Evolutionary conservation across 2,113 vertebrate species (phyloP).

Genomic region (Morone chrysops): DNA sequence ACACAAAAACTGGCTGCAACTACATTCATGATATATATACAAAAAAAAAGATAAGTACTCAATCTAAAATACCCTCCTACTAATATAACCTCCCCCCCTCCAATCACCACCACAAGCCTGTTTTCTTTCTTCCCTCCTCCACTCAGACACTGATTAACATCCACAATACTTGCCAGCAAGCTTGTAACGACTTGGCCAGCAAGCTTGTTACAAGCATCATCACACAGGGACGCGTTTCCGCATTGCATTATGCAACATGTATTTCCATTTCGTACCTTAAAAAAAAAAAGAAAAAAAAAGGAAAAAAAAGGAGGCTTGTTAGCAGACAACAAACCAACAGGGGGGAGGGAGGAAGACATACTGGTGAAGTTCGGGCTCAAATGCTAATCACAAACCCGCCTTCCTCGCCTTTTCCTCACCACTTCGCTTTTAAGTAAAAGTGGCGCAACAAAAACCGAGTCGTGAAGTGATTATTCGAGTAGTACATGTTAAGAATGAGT

Average conservation of each 20-base stretch:
- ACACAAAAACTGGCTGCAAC: not conserved
- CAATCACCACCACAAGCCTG: not conserved
- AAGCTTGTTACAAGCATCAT: constrained; percentile 25
- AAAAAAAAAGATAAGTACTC: not conserved
- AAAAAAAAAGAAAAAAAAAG: no score
- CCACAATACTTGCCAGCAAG: constrained; percentile 42
- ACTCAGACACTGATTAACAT: constrained; percentile 18
- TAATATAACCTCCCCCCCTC: not conserved
- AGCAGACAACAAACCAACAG: constrained; percentile 27
- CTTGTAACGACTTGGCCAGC: constrained; percentile 38
- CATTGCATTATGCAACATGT: constrained; percentile 69
- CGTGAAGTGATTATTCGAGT: not conserved
- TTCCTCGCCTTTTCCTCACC: not conserved
- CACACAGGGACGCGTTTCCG: constrained; percentile 52
- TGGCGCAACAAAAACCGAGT: not conserved
- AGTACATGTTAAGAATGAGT: not conserved
- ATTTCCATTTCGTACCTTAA: constrained; percentile 40
- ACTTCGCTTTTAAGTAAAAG: not conserved
- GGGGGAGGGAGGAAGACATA: not conserved
- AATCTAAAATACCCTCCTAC: constrained; percentile 6
- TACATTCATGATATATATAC: not conserved
- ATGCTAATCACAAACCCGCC: constrained; percentile 29
- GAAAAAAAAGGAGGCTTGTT: not conserved
- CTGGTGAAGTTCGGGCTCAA: constrained; percentile 45
- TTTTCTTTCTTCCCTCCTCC: constrained; percentile 24